Conservation (phyloP, 1,140 invertebrate species). For the Polypedilum vanderplanki region DNA sequence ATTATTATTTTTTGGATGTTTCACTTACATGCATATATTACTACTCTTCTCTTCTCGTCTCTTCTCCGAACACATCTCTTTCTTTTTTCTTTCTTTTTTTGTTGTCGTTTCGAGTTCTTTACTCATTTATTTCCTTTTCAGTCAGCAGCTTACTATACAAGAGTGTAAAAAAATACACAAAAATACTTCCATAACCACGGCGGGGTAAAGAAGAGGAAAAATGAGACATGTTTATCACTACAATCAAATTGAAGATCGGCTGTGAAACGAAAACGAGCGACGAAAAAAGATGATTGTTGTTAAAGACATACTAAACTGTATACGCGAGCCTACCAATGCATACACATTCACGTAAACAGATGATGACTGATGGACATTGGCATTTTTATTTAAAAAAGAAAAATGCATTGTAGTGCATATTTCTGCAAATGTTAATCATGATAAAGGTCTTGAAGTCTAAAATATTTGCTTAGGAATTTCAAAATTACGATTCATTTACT, state of each 20-base stretch:
- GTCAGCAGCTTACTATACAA: not conserved
- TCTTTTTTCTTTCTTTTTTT: conserved; percentile 3
- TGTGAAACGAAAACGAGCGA: not conserved
- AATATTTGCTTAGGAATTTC: too few species aligned
- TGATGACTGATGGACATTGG: not conserved
- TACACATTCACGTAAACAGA: too few species aligned
- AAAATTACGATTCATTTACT: too few species aligned
- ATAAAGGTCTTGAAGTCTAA: too few species aligned
- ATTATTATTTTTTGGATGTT: conserved; percentile 24
- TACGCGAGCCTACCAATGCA: too few species aligned
- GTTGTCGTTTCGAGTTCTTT: not conserved
- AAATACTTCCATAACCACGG: not conserved
- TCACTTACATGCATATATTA: conserved; percentile 27
- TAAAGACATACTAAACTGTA: too few species aligned
- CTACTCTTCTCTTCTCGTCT: not conserved
- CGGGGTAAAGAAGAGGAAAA: not conserved
- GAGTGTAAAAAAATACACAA: conserved; percentile 13
- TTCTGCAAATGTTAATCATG: too few species aligned
- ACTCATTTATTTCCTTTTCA: not conserved
- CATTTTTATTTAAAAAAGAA: not conserved
- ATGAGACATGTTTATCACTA: conserved; percentile 26
- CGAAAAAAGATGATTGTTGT: too few species aligned
- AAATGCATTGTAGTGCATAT: not conserved
- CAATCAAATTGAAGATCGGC: not conserved
- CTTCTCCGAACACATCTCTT: not conserved